Evolutionary conservation across 64 coral and sea anemone genomes (phyloP).

Genomic region (Dendronephthya gigantea): DNA sequence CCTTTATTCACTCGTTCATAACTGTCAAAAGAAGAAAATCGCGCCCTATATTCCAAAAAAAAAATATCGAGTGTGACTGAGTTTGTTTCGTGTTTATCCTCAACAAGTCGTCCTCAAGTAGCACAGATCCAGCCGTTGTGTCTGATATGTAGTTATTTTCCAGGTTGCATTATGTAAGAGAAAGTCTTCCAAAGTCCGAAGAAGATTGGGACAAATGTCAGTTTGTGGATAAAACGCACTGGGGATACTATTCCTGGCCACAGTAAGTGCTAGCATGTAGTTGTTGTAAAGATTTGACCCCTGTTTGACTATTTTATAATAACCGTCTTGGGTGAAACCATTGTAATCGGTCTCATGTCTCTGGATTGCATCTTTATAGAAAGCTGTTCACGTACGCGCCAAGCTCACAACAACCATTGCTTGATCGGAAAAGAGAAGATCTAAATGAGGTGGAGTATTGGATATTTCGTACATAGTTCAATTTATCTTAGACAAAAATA

Average conservation of each 20-base stretch:
- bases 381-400: slow-evolving; percentile 37
- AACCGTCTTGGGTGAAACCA: no score
- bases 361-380: background rate
- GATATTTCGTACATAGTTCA: background rate
- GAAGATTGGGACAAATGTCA: slow-evolving; percentile 55
- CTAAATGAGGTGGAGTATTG: slow-evolving; percentile 53
- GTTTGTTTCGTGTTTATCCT: no score
- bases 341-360: background rate
- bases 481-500: no score
- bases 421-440: slow-evolving; percentile 62
- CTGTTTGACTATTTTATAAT: no score
- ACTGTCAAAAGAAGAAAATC: no score
- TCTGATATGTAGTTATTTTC: background rate
- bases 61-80: no score
- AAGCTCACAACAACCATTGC: slow-evolving; percentile 56
- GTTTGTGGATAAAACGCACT: slow-evolving; percentile 96
- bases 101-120: no score
- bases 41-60: no score
- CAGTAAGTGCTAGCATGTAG: slow-evolving; percentile 49
- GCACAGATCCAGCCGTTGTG: background rate
- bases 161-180: slow-evolving; percentile 71
- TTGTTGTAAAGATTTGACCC: no score
- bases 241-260: slow-evolving; percentile 98
- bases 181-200: slow-evolving; percentile 48
- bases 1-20: no score